phyloP scores from a whole-genome alignment of 2,113 vertebrate genomes.

The Dasyurus viverrinus region DNA sequence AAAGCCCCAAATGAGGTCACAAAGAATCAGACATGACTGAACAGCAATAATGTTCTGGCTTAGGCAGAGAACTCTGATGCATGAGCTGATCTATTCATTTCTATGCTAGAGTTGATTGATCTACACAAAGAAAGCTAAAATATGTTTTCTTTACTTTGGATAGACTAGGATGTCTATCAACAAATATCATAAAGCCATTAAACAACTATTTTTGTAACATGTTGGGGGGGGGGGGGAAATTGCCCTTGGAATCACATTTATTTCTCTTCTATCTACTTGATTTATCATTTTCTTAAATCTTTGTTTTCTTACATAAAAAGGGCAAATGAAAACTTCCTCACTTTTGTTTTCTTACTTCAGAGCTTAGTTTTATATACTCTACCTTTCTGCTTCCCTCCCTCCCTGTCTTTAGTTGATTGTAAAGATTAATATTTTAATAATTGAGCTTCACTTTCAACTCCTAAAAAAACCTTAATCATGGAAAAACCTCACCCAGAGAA shows the following conservation, averaged over 20 bases:
- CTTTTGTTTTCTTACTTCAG: conserved; percentile 56
- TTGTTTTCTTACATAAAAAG: conserved; percentile 71
- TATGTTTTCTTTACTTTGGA: background rate
- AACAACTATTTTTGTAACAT: conserved; percentile 65
- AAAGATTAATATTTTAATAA: background rate
- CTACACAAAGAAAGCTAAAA: conserved; percentile 60
- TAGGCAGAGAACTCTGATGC: conserved; percentile 70
- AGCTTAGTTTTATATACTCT: background rate
- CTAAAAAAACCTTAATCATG: background rate
- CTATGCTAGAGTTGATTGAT: conserved; percentile 66
- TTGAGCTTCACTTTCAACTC: background rate
- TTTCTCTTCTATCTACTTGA: conserved; percentile 71
- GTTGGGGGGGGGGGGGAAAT: conserved; percentile 66
- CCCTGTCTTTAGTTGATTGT: background rate
- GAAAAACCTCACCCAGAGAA: background rate
- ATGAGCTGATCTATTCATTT: conserved; percentile 71
- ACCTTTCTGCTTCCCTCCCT: background rate
- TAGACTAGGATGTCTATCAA: conserved; percentile 51
- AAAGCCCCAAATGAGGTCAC: background rate
- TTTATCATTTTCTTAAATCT: conserved; percentile 78
- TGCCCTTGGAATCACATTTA: conserved; percentile 72
- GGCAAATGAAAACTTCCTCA: conserved; percentile 75
- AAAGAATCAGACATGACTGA: background rate
- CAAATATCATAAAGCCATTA: conserved; percentile 67
- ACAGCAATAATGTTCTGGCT: conserved; percentile 25